Conservation (phyloP, 2,888 invertebrate genomes). For the Beris morrisii region DNA sequence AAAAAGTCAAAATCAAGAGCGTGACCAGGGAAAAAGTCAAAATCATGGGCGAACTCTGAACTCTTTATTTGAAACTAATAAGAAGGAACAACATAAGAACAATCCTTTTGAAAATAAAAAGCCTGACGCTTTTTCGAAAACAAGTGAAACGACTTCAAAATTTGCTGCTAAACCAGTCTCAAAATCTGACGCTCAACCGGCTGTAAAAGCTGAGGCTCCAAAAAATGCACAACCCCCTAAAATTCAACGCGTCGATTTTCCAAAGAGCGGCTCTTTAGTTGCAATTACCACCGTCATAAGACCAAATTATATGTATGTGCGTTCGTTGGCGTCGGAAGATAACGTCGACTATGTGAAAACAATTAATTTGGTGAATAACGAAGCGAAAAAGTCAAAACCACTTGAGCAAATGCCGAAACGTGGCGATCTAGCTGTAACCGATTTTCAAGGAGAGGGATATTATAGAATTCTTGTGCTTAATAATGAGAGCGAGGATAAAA, state of each 20-base stretch:
- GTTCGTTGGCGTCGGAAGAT: conserved; percentile 44
- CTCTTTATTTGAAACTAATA: not conserved
- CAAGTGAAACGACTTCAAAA: not conserved
- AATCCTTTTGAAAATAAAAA: not conserved
- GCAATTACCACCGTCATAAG: conserved; percentile 49
- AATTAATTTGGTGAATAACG: conserved; percentile 41
- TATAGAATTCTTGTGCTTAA: conserved; percentile 50
- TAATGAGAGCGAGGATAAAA: conserved; percentile 42
- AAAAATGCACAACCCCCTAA: not conserved
- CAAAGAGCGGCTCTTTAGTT: conserved; percentile 24
- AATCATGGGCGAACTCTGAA: no score
- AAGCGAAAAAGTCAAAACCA: conserved; percentile 41
- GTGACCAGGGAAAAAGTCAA: not conserved
- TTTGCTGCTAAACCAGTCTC: not conserved
- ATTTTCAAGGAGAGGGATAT: conserved; percentile 41
- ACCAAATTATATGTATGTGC: conserved; percentile 49
- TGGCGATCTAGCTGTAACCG: conserved; percentile 48
- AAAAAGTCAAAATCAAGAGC: not conserved
- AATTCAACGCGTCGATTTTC: conserved; percentile 9
- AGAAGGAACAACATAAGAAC: not conserved
- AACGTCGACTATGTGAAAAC: conserved; percentile 46
- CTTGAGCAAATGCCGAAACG: conserved; percentile 44
- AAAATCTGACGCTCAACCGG: not conserved
- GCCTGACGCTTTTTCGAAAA: not conserved
- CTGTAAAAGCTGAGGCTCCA: not conserved